Percentiles rank a stretch among this genome's conserved stretches.
phyloP scores from a whole-genome alignment of 2,113 vertebrate genomes.

The Stegostoma tigrinum region DNA sequence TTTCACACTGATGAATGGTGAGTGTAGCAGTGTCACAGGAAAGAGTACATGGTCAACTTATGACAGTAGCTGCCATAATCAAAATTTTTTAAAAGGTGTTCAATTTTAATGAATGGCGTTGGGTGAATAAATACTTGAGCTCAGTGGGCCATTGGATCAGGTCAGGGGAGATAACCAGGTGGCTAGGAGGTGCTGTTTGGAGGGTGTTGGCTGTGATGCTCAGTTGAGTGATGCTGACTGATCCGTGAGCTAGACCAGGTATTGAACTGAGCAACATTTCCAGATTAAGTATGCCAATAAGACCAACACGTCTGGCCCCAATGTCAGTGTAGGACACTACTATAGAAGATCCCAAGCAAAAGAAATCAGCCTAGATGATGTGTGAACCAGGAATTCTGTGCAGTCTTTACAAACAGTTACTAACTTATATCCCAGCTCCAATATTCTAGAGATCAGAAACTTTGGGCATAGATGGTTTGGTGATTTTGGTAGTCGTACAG shows the following conservation, averaged over 20 bases:
- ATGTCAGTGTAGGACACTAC: neutral
- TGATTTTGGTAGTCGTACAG: neutral
- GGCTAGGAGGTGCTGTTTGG: too few species aligned
- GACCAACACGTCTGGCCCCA: neutral
- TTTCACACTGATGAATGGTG: too few species aligned
- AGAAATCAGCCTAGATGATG: neutral
- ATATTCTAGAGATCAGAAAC: neutral
- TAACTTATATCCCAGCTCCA: neutral
- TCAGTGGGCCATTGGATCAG: too few species aligned
- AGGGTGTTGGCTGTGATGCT: neutral
- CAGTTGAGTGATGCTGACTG: neutral
- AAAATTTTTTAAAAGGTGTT: too few species aligned
- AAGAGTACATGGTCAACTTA: too few species aligned
- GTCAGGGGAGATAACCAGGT: neutral
- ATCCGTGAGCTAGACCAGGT: neutral
- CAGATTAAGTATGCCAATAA: neutral
- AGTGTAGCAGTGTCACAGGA: too few species aligned
- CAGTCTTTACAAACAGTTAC: neutral
- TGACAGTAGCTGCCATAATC: too few species aligned
- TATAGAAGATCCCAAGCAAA: neutral
- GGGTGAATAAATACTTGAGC: neutral
- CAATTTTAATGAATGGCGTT: too few species aligned
- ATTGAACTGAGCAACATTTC: neutral
- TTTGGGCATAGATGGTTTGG: neutral
- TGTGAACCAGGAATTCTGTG: neutral